Percentiles rank a stretch among this genome's conserved stretches.
phyloP scores from a whole-genome alignment of 2,113 vertebrate species.

The Sula dactylatra region DNA sequence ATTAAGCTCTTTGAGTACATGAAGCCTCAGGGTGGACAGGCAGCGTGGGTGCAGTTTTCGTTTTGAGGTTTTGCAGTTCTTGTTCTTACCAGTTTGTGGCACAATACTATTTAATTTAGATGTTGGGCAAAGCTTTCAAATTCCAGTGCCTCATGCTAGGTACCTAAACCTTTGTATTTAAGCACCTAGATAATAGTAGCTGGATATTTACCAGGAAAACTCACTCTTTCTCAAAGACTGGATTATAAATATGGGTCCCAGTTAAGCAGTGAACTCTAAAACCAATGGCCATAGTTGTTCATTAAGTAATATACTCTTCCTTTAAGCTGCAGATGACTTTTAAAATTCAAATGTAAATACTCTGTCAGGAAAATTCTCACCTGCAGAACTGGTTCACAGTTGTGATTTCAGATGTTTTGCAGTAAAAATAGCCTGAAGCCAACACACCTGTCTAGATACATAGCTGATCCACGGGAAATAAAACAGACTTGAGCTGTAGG shows the following conservation, averaged over 20 bases:
- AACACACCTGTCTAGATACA: conserved; percentile 26
- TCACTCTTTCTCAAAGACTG: neutral
- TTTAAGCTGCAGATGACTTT: neutral
- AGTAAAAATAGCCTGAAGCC: conserved; percentile 41
- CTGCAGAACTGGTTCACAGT: neutral
- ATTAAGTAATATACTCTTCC: neutral
- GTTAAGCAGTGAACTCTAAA: neutral
- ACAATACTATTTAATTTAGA: neutral
- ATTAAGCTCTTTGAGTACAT: neutral
- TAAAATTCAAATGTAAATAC: neutral
- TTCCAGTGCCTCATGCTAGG: neutral
- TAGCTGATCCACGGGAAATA: neutral
- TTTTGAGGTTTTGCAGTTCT: neutral
- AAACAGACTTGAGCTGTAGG: neutral
- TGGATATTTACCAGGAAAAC: neutral
- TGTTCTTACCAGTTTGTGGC: conserved; percentile 3
- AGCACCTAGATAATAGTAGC: neutral
- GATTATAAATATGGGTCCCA: neutral
- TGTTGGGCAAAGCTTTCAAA: neutral
- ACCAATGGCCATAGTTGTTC: neutral
- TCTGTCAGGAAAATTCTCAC: conserved; percentile 9
- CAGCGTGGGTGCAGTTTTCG: neutral
- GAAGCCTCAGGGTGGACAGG: neutral
- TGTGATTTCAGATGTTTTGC: conserved; percentile 44
- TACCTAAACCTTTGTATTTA: neutral